phyloP scores from a whole-genome alignment of 2,888 invertebrate genomes.

The Oxyscelio sp. region DNA sequence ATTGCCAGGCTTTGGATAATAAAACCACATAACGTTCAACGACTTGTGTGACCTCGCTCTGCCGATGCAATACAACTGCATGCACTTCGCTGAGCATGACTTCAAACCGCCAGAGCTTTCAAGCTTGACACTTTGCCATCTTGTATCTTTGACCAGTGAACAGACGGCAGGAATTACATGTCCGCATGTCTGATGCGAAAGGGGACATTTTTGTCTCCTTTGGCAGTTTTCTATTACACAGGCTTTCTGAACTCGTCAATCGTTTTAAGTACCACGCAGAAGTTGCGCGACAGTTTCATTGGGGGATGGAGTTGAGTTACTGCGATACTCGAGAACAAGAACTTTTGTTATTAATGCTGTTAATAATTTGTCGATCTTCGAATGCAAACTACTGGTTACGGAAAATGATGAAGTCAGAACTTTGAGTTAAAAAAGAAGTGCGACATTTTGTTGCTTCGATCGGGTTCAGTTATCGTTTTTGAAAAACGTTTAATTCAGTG shows the following conservation, averaged over 20 bases:
- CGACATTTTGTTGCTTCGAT: no score
- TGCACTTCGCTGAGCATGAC: slow-evolving; percentile 42
- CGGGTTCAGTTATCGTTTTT: no score
- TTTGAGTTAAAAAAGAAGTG: no score
- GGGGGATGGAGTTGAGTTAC: no score
- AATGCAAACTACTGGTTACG: slow-evolving; percentile 14
- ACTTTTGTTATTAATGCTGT: no score
- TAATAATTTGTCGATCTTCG: background rate
- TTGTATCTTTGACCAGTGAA: no score
- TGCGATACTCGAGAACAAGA: no score
- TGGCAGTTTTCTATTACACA: background rate
- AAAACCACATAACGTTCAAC: slow-evolving; percentile 73
- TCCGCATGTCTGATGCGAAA: background rate
- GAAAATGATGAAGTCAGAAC: no score
- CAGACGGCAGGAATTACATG: background rate
- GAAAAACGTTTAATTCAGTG: no score
- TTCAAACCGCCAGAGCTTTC: slow-evolving; percentile 7
- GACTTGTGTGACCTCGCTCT: slow-evolving; percentile 57
- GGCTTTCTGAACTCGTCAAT: background rate
- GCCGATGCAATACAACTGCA: slow-evolving; percentile 59
- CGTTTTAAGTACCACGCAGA: no score
- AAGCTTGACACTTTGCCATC: slow-evolving; percentile 24
- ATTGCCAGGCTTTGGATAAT: slow-evolving; percentile 70
- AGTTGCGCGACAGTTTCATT: no score
- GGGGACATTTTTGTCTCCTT: no score